phyloP scores from a whole-genome alignment of 92 coral and sea anemone species.

The Epizoanthus illoricatus region DNA sequence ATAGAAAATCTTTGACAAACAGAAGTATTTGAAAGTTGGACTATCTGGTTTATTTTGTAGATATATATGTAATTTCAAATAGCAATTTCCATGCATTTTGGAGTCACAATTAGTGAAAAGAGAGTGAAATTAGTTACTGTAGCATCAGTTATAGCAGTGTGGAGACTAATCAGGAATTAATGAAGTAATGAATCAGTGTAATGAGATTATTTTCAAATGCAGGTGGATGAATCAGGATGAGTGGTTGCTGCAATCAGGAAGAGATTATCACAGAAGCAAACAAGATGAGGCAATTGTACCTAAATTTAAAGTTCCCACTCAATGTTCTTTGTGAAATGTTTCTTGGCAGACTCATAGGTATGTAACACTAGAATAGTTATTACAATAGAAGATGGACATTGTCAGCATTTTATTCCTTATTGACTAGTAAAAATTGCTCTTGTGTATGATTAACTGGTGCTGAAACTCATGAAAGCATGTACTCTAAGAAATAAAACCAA shows the following conservation, averaged over 20 bases:
- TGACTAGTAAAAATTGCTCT: too few species aligned
- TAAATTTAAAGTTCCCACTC: slow-evolving; percentile 61
- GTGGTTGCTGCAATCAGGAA: slow-evolving; percentile 17
- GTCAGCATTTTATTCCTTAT: too few species aligned
- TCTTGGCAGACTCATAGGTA: slow-evolving; percentile 42
- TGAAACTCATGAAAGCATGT: neutral
- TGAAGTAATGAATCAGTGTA: neutral
- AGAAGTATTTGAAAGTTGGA: too few species aligned
- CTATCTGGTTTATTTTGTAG: too few species aligned
- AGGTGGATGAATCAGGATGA: slow-evolving; percentile 46
- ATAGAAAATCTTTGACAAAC: too few species aligned
- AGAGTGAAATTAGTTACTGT: too few species aligned
- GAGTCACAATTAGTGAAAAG: too few species aligned
- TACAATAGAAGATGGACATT: neutral
- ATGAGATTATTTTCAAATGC: neutral
- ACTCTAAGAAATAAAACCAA: too few species aligned
- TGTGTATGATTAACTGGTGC: neutral
- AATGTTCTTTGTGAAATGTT: slow-evolving; percentile 60
- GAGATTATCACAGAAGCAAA: slow-evolving; percentile 57
- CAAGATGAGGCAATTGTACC: slow-evolving; percentile 59
- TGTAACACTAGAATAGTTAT: neutral
- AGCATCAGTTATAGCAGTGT: neutral
- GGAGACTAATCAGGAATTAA: neutral
- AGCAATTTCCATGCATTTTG: too few species aligned
- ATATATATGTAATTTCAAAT: too few species aligned